Conservation (phyloP, 53 echinoderm and acorn worm genomes). For the Antedon mediterranea region DNA sequence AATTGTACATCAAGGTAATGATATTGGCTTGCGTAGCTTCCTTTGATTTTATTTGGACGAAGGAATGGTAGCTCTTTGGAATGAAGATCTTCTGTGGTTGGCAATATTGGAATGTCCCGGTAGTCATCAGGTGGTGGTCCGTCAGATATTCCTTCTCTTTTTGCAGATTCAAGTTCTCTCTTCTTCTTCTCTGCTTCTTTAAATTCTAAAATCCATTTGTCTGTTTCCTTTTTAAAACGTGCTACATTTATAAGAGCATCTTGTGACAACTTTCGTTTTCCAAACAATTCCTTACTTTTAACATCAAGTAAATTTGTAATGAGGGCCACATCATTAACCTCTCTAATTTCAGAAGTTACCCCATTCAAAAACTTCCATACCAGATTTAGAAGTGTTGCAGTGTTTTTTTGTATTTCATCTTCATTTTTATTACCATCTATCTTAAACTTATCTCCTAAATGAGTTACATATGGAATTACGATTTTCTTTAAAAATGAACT, state of each 20-base stretch:
- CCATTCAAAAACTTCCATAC: not conserved
- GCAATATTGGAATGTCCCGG: slow-evolving; percentile 40
- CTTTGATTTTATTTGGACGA: slow-evolving; percentile 50
- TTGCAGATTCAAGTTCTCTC: not conserved
- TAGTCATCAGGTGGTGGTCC: slow-evolving; percentile 56
- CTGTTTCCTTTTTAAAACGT: not conserved
- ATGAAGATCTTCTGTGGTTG: slow-evolving; percentile 28
- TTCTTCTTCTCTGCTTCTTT: not conserved
- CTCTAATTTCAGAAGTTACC: not conserved
- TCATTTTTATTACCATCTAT: not conserved
- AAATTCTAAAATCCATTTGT: not conserved
- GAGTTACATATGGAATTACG: slow-evolving; percentile 29
- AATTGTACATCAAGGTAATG: slow-evolving; percentile 94
- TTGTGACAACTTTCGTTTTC: slow-evolving; percentile 8
- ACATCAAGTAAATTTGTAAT: slow-evolving; percentile 11
- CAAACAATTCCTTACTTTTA: slow-evolving; percentile 19
- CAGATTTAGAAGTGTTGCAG: slow-evolving; percentile 25
- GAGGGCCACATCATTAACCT: slow-evolving; percentile 2
- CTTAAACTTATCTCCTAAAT: slow-evolving; percentile 17
- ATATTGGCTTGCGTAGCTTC: slow-evolving; percentile 31
- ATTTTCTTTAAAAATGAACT: slow-evolving; percentile 35
- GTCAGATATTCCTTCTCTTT: not conserved
- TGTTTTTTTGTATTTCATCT: slow-evolving; percentile 13
- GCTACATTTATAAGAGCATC: slow-evolving; percentile 13
- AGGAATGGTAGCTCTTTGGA: slow-evolving; percentile 34